These are phyloP conservation scores for Caenorhabditis virilis DNA, from an alignment of 2,888 invertebrate species.

Conservation along the genomic window DNA sequence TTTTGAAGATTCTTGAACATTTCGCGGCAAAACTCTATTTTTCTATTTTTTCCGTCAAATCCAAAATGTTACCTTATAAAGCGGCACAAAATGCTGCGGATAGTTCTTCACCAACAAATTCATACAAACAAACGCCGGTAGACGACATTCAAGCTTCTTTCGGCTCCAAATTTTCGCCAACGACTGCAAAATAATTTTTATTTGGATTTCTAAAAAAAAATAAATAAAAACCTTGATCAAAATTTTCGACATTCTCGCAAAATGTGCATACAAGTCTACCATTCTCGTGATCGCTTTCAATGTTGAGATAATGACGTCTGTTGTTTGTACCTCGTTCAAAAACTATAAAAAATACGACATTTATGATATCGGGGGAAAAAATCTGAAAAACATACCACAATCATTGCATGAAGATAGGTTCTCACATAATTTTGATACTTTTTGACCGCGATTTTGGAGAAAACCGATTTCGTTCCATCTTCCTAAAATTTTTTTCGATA, in stretches of 20 bases:
- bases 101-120: slow-evolving; percentile 43
- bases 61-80: slow-evolving; percentile 50
- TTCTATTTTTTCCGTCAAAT: slow-evolving; percentile 10
- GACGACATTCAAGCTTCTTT: slow-evolving; percentile 56
- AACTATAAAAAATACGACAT: slow-evolving; percentile 58
- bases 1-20: too few species aligned
- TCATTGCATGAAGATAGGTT: slow-evolving; percentile 31
- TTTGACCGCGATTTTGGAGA: slow-evolving; percentile 25
- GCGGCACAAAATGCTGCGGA: slow-evolving; percentile 43
- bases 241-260: slow-evolving; percentile 46
- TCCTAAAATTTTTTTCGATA: not conserved
- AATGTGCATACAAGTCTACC: slow-evolving; percentile 54
- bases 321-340: slow-evolving; percentile 56
- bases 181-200: slow-evolving; percentile 21
- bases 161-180: slow-evolving; percentile 60
- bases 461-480: slow-evolving; percentile 15
- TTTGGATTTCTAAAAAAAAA: not conserved
- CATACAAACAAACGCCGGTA: slow-evolving; percentile 60
- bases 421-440: slow-evolving; percentile 30
- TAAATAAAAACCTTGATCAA: slow-evolving; percentile 58
- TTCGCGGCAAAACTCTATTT: too few species aligned
- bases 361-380: too few species aligned
- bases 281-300: slow-evolving; percentile 55
- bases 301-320: slow-evolving; percentile 53
- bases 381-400: slow-evolving; percentile 16